Base-by-base conservation (phyloP, 2,113 vertebrate species). In the Podiceps cristatus region DNA sequence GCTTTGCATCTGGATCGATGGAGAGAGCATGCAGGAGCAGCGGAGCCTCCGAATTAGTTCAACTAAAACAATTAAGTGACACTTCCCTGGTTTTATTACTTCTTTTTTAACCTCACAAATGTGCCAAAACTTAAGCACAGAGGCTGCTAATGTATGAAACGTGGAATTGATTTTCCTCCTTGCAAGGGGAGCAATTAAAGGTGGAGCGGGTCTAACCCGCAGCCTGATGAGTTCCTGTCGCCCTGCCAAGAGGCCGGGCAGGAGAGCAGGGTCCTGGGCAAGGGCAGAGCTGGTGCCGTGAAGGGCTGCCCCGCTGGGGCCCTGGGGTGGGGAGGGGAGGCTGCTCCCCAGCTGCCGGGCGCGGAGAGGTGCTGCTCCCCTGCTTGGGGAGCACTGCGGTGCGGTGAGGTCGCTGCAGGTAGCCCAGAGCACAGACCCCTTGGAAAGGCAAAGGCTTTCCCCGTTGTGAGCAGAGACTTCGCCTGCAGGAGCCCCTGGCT, bases 21-120 rank as follows among this genome's bases (percentile, higher is more conserved):
- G 66, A 63, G 88, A 52, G 67, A 82, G 47, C 66, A 33, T 0
- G 0, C 72, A 0, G 0, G 60, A 91, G 60, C 86, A 79, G 90
- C 11, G 0, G 33, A 82, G 77, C 76, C 86, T 90, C 95, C 76
- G 47, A 72, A 96, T 95, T 93, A 80, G 88, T 94, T 90, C 93
- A 89, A 91, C 80, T 97, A 50, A 95, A 97, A 95, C 96, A 95
- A 96, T 96, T 97, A 97, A 97, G 90, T 96, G 93, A 93, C 96
- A 95, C 93, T 97, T 97, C 84, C 85, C 58, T 44, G 64, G 64
- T n/a, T 96, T 95, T 96, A 96, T 95, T 87, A 69, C 77, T 66
- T 42, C 76, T 71, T 86, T 86, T 89, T 82, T 79, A 75, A 88
- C 85, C 90, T 96, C 79, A 49, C 52, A 35, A 96, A 87, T 95